These are phyloP conservation scores for Actinernus sp. DNA, from an alignment of 92 coral and sea anemone genomes.

Conservation along the genomic window DNA sequence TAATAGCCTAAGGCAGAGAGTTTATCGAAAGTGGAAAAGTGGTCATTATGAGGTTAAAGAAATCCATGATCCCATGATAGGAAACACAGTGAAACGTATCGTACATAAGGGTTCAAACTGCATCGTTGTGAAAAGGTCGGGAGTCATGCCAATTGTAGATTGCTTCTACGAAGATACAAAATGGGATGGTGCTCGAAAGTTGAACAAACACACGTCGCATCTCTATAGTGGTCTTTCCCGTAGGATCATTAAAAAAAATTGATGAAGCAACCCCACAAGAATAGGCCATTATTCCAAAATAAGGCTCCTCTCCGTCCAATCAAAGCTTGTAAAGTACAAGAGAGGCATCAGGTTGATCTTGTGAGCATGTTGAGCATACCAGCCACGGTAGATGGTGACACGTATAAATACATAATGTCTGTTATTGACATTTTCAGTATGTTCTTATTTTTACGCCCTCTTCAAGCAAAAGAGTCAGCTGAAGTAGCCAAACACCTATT, in stretches of 20 bases:
- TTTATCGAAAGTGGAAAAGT: slow-evolving; percentile 16
- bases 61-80: slow-evolving; percentile 8
- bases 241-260: too few species aligned
- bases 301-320: slow-evolving; percentile 18
- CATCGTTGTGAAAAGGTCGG: slow-evolving; percentile 4
- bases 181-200: slow-evolving; percentile 14
- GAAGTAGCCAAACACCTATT: slow-evolving; percentile 24
- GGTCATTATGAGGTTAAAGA: slow-evolving; percentile 6
- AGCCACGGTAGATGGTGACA: slow-evolving; percentile 6
- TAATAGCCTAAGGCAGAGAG: slow-evolving; percentile 3
- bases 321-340: slow-evolving; percentile 13
- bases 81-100: neutral
- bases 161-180: slow-evolving; percentile 1
- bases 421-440: slow-evolving; percentile 13
- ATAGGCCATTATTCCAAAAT: slow-evolving; percentile 13
- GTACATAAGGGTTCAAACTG: slow-evolving; percentile 3
- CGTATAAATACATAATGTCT: slow-evolving; percentile 12
- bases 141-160: neutral
- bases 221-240: slow-evolving; percentile 6
- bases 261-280: slow-evolving; percentile 10
- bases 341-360: slow-evolving; percentile 16
- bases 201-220: neutral
- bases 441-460: slow-evolving; percentile 6
- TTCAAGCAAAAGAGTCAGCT: slow-evolving; percentile 20
- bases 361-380: slow-evolving; percentile 14